Base-by-base conservation (phyloP, 1,140 invertebrate genomes). In the Drosophila lowei region DNA sequence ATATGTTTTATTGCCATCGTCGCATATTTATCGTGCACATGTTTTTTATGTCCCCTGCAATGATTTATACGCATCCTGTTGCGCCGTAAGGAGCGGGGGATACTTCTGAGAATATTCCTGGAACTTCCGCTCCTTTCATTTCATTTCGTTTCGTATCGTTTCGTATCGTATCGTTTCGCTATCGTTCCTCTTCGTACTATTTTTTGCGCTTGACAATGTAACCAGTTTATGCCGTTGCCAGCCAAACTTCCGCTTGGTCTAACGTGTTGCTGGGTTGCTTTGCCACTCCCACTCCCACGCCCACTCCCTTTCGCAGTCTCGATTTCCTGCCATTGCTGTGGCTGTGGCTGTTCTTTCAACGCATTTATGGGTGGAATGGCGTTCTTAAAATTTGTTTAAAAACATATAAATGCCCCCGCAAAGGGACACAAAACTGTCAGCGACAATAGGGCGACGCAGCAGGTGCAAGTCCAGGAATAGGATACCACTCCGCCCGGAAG, bases 61-160 rank as follows among this genome's bases (percentile, higher is more conserved):
- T 81, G 77, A 88, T 75, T 86, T 72, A 81, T 74, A 21, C 76
- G 84, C 83, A 83, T 88, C 75, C 83, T 88, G 83, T 88, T 88
- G 83, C 84, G 50, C 11, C 34, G 11, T 11, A 38, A 38, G 79
- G 66, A 49, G 28, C 28, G 54, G 25, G 25, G 6, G 9, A 59
- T 58, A 41, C 54, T 44, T 46, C 54, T 28, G 43, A 23, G 50
- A 44, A 68, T 48, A 49, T 70, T 13, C 64, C 38, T 42, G 47
- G 62, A 68, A 66, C 67, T 68, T 67, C 62, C 64, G 68, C 63
- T 57, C 34, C 52, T 63, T 72, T 54, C 21, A 54, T 49, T 72
- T 44, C 30, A 56, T 70, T 71, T 70, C 42, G 0, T 38, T 38
- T 38, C 11, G 11, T 4, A 11, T 38, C 28, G 28, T 2, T 8